These are phyloP conservation scores for Hetaerina americana DNA, from an alignment of 1,140 invertebrate species.

Conservation along the genomic window DNA sequence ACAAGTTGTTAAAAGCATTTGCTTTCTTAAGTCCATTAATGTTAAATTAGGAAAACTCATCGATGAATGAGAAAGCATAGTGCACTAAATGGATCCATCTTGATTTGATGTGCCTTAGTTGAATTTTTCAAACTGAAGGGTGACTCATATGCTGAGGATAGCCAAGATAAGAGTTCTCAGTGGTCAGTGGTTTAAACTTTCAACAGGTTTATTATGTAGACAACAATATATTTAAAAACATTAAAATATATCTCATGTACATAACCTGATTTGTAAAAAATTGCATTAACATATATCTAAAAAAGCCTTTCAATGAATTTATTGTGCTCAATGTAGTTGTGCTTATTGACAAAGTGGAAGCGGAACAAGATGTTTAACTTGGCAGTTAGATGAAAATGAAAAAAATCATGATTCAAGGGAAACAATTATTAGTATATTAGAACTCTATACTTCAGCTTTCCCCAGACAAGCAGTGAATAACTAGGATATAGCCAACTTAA, in stretches of 20 bases:
- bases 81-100: not conserved
- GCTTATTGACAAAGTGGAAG: not conserved
- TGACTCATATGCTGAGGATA: not conserved
- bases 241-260: not conserved
- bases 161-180: not conserved
- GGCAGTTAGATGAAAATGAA: not conserved
- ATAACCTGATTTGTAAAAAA: not conserved
- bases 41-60: not conserved
- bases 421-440: not conserved
- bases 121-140: not conserved
- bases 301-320: not conserved
- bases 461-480: constrained; percentile 5
- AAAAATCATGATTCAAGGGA: not conserved
- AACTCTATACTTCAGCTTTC: constrained; percentile 1
- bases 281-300: not conserved
- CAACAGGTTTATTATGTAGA: not conserved
- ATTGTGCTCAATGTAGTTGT: not conserved
- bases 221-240: not conserved
- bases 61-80: not conserved
- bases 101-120: not conserved
- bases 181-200: not conserved
- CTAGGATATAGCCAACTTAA: constrained; percentile 1
- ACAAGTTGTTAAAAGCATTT: not conserved
- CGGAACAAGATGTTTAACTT: not conserved
- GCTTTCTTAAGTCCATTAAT: not conserved